A percentile compares a stretch with the other conserved stretches of the same genome.
Evolutionary conservation across 2,797 vertebrate species (phyloP).

Genomic region (Cyclura pinguis): DNA sequence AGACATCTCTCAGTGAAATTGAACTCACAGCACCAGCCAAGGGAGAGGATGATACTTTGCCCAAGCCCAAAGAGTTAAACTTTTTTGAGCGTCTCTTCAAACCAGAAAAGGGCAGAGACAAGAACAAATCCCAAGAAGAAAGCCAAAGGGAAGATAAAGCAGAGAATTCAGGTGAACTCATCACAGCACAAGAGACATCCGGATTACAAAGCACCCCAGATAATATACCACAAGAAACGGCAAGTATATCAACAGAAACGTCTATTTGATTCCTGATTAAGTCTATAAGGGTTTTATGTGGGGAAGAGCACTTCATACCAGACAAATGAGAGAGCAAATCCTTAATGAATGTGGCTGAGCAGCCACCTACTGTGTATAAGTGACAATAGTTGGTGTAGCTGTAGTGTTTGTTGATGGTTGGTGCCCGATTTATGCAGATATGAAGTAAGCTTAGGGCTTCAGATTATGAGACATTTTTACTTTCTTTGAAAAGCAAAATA

Average conservation of each 20-base stretch:
- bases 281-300: not conserved
- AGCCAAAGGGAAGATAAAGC: conserved; percentile 16
- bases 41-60: not conserved
- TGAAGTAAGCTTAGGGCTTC: not conserved
- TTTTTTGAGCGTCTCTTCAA: conserved; percentile 87
- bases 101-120: conserved; percentile 70
- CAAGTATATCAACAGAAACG: conserved; percentile 62
- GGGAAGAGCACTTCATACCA: not conserved
- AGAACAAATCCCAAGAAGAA: conserved; percentile 54
- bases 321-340: rapidly evolving
- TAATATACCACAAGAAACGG: conserved; percentile 62
- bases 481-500: not conserved
- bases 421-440: not conserved
- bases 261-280: not conserved
- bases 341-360: rapidly evolving
- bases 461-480: not conserved
- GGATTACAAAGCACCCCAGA: conserved; percentile 36
- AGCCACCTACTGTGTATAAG: not conserved
- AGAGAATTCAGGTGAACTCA: conserved; percentile 1
- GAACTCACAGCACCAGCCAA: conserved; percentile 13
- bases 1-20: conserved; percentile 1
- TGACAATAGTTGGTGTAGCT: not conserved
- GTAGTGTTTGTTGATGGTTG: not conserved
- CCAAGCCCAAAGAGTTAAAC: conserved; percentile 64
- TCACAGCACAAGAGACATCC: not conserved